These are phyloP conservation scores for Archocentrus centrarchus DNA, from an alignment of 2,113 vertebrate genomes.

Conservation along the genomic window DNA sequence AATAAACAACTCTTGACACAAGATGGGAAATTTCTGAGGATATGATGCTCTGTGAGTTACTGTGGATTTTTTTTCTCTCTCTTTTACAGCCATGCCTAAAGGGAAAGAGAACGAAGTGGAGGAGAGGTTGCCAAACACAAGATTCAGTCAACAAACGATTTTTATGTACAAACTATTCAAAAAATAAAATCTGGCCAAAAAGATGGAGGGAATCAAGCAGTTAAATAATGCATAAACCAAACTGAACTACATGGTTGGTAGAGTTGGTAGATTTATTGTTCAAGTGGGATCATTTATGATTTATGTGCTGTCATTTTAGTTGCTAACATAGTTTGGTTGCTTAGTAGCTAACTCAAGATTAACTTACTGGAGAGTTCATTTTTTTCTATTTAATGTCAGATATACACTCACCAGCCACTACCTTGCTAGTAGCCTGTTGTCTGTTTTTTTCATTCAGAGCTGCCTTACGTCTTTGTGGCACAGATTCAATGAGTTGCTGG, in stretches of 20 bases:
- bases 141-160: background rate
- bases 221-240: constrained; percentile 1
- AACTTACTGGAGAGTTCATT: no score
- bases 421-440: no score
- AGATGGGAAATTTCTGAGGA: constrained; percentile 74
- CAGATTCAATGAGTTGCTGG: background rate
- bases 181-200: background rate
- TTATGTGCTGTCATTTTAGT: no score
- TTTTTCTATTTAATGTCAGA: no score
- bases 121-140: background rate
- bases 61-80: background rate
- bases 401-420: no score
- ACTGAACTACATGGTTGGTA: background rate
- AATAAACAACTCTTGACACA: constrained; percentile 95
- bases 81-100: background rate
- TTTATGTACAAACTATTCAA: background rate
- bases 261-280: no score
- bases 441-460: no score
- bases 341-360: no score
- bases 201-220: background rate
- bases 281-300: no score
- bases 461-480: background rate
- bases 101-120: background rate
- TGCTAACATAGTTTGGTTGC: no score
- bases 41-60: constrained; percentile 41